A percentile compares a stretch with the other conserved stretches of the same genome.
phyloP scores from a whole-genome alignment of 2,888 invertebrate species.

The Imbricaverruca yamaguchii region DNA sequence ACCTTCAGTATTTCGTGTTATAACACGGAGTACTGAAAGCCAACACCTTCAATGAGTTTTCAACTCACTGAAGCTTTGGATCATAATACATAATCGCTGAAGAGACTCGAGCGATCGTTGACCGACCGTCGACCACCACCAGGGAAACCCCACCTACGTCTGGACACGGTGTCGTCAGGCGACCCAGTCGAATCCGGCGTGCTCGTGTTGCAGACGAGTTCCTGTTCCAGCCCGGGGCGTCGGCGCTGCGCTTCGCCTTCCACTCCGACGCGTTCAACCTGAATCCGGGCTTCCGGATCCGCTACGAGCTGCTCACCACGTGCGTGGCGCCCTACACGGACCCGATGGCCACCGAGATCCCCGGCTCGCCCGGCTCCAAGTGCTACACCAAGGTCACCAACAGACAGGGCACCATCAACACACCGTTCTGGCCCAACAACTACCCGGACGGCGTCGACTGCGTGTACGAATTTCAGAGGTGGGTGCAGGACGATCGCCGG shows the following conservation, averaged over 20 bases:
- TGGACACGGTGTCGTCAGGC: no score
- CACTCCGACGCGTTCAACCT: slow-evolving; percentile 32
- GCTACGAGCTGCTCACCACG: slow-evolving; percentile 35
- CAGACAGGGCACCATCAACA: slow-evolving; percentile 37
- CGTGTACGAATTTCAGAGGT: slow-evolving; percentile 39
- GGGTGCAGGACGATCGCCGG: slow-evolving; percentile 7
- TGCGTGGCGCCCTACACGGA: slow-evolving; percentile 37
- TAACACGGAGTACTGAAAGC: no score
- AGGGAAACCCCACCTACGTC: no score
- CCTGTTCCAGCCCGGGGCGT: slow-evolving; percentile 37
- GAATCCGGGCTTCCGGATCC: slow-evolving; percentile 16
- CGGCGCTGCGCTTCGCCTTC: slow-evolving; percentile 37
- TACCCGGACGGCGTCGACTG: slow-evolving; percentile 39
- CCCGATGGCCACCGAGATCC: slow-evolving; percentile 36
- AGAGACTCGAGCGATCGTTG: no score
- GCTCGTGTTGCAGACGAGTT: slow-evolving; percentile 36
- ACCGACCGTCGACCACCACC: no score
- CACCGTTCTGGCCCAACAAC: slow-evolving; percentile 37
- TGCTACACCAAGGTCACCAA: slow-evolving; percentile 39
- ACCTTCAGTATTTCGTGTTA: no score
- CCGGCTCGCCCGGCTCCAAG: slow-evolving; percentile 35
- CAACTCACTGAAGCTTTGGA: no score
- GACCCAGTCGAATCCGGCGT: no score
- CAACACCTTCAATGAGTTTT: no score
- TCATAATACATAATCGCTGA: no score